Base-by-base conservation (phyloP, 1,140 invertebrate species). In the Mycetomoellerius zeteki region DNA sequence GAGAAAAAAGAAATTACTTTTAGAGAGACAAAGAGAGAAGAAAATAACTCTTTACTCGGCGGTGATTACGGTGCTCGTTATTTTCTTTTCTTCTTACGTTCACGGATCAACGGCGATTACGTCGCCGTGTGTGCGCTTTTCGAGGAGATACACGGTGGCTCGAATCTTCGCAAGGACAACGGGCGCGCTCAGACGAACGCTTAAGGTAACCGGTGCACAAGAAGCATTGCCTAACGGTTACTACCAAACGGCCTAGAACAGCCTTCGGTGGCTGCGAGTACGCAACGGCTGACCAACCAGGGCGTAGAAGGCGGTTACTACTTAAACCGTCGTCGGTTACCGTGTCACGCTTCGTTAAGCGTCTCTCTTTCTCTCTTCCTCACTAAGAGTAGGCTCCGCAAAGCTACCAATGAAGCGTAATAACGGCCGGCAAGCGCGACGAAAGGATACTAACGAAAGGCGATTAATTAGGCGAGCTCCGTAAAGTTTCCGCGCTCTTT, bases 221-320 rank as follows among this genome's bases (percentile, higher is more conserved):
- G 88, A 90, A 88, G 62, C 37, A 85, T 92, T 87, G 88, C 86
- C 80, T 86, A 90, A 90, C 86, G 85, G 85, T 85, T 21, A 78
- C 84, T 85, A 87, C 78, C 73, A 86, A 91, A 92, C 91, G 88
- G 89, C 92, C 92, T 93, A 93, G 92, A 93, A 93, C 92, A 92
- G 88, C 92, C 92, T 93, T 93, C 92, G 85, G 21, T 86, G 78
- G 52, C 64, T 73, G 69, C 82, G 33, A 62, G 81, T 85, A 90
- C 86, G 78, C 77, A 89, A 88, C 67, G 90, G 84, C 87, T 89
- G 91, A 90, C 88, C 91, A 93, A 91, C 88, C 89, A 85, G 58
- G 77, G 73, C 87, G 67, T 62, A 87, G 88, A 86, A 88, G 90
- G 88, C 90, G 85, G 65, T 82, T 89, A 91, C 91, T 86, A 88